phyloP scores from a whole-genome alignment of 2,797 vertebrate genomes.

The Alca torda region DNA sequence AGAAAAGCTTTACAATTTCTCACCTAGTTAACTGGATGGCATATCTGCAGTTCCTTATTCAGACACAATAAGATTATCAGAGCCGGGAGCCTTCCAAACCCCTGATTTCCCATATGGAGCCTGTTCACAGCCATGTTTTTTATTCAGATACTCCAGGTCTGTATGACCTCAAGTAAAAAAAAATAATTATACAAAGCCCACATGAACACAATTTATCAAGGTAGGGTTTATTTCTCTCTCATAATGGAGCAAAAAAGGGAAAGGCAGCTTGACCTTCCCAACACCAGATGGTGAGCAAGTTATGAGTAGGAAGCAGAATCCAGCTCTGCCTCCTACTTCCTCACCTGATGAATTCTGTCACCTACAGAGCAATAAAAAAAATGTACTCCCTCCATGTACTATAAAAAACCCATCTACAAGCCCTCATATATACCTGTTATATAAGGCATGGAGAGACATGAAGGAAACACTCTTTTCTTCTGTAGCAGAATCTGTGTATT shows the following conservation, averaged over 20 bases:
- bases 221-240: neutral
- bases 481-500: neutral
- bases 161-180: neutral
- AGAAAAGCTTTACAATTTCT: neutral
- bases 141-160: neutral
- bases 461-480: neutral
- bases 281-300: neutral
- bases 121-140: neutral
- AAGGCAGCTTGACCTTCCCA: neutral
- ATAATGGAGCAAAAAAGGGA: neutral
- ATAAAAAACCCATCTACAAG: neutral
- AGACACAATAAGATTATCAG: neutral
- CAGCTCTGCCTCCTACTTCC: neutral
- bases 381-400: neutral
- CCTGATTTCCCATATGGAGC: neutral
- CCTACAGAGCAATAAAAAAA: neutral
- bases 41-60: neutral
- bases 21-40: neutral
- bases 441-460: neutral
- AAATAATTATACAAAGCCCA: neutral
- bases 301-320: neutral
- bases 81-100: neutral
- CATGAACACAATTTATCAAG: neutral
- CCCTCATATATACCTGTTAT: neutral
- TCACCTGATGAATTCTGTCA: constrained; percentile 2